These are phyloP conservation scores for Antennarius striatus DNA, from an alignment of 2,113 vertebrate genomes.

Conservation along the genomic window DNA sequence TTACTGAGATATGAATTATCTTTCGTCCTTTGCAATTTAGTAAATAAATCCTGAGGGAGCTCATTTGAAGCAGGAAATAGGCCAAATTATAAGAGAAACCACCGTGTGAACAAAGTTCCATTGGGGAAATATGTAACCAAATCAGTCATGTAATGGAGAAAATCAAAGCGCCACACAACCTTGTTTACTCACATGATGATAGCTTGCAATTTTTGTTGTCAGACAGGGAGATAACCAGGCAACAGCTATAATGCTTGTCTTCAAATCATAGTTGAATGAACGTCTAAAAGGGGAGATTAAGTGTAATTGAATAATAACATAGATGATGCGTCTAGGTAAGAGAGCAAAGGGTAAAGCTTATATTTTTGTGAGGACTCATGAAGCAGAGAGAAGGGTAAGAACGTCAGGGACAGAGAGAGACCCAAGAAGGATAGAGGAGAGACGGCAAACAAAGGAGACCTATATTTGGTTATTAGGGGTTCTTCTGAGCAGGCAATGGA, in stretches of 20 bases:
- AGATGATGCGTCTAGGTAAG: conserved; percentile 21
- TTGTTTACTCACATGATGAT: conserved; percentile 60
- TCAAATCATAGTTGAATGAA: conserved; percentile 39
- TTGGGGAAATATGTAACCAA: conserved; percentile 57
- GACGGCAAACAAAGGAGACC: conserved; percentile 20
- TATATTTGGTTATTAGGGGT: conserved; percentile 69
- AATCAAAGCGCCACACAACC: conserved; percentile 59
- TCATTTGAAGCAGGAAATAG: conserved; percentile 79
- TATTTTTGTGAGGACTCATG: neutral
- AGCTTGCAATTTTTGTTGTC: conserved; percentile 31
- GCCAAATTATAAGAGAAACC: conserved; percentile 72
- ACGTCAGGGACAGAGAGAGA: neutral
- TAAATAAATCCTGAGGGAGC: conserved; percentile 75
- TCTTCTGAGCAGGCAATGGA: conserved; percentile 51
- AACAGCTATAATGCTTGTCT: conserved; percentile 18
- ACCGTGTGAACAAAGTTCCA: conserved; percentile 59
- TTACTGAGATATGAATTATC: conserved; percentile 77
- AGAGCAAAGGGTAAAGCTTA: conserved; percentile 1
- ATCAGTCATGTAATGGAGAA: conserved; percentile 67
- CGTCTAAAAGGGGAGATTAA: conserved; percentile 45
- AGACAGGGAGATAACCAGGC: conserved; percentile 36
- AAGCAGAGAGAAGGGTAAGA: neutral
- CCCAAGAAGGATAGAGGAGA: conserved; percentile 3
- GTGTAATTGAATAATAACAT: conserved; percentile 44
- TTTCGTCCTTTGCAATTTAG: conserved; percentile 77